These are phyloP conservation scores for Xyliphius kryptos DNA, from an alignment of 2,113 vertebrate genomes.

Conservation along the genomic window DNA sequence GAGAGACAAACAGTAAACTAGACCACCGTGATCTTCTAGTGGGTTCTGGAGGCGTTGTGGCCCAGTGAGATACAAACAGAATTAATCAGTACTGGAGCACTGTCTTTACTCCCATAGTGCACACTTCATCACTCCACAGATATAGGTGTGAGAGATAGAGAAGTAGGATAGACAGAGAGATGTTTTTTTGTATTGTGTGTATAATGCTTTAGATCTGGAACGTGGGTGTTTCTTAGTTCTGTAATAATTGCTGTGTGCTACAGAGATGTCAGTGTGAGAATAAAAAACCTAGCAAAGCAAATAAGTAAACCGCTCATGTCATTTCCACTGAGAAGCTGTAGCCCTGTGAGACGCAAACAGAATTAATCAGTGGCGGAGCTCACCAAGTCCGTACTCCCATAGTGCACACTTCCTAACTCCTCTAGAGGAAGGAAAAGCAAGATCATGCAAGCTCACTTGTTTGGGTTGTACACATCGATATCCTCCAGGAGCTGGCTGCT, in stretches of 20 bases:
- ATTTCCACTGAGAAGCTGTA: constrained; percentile 9
- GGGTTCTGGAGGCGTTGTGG: background rate
- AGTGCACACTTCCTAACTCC: constrained; percentile 3
- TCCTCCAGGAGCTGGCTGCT: constrained; percentile 79
- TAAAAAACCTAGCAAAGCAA: constrained; percentile 16
- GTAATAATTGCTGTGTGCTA: constrained; percentile 23
- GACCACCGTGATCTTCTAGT: background rate
- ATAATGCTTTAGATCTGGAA: constrained; percentile 7
- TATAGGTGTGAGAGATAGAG: background rate
- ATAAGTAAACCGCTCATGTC: constrained; percentile 19
- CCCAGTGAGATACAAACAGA: constrained; percentile 18
- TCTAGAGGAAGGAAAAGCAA: no score
- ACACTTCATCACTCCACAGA: constrained; percentile 13
- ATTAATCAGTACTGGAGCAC: constrained; percentile 20
- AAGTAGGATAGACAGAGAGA: background rate
- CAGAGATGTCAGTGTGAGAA: constrained; percentile 16
- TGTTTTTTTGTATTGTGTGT: no score
- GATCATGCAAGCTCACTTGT: constrained; percentile 77
- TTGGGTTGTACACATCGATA: constrained; percentile 77
- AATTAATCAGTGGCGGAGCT: constrained; percentile 12
- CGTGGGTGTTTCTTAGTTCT: constrained; percentile 20
- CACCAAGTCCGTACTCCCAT: constrained; percentile 7
- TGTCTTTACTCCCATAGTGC: constrained; percentile 9
- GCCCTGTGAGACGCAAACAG: constrained; percentile 9
- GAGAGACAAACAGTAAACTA: constrained; percentile 1